A percentile compares a stretch with the other conserved stretches of the same genome.
phyloP scores from a whole-genome alignment of 2,113 vertebrate genomes.

The Eretmochelys imbricata region DNA sequence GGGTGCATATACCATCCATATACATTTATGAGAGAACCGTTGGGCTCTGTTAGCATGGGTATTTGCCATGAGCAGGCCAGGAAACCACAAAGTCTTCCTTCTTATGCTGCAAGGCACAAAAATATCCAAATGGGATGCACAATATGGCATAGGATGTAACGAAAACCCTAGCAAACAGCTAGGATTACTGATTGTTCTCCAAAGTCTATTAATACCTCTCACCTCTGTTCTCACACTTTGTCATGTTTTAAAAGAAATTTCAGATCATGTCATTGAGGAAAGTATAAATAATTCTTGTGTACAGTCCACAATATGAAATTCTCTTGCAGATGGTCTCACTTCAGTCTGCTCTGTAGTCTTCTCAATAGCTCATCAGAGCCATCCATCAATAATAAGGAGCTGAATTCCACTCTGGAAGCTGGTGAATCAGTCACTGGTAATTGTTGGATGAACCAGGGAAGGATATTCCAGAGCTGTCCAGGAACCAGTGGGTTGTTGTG shows the following conservation, averaged over 20 bases:
- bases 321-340: background rate
- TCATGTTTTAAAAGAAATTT: background rate
- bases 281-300: accelerated
- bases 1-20: background rate
- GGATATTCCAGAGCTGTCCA: background rate
- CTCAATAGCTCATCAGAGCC: background rate
- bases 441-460: background rate
- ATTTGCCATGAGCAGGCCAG: background rate
- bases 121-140: background rate
- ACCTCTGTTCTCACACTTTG: background rate
- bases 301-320: accelerated
- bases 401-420: background rate
- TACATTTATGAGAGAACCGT: background rate
- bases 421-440: background rate
- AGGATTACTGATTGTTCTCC: background rate
- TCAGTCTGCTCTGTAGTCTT: background rate
- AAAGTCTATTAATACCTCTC: background rate
- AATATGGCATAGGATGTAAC: background rate
- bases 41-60: accelerated
- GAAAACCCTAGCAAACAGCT: background rate
- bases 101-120: background rate
- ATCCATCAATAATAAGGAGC: background rate
- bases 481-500: background rate
- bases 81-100: background rate
- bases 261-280: background rate